phyloP scores from a whole-genome alignment of 2,113 vertebrate species.

The Axis porcinus region DNA sequence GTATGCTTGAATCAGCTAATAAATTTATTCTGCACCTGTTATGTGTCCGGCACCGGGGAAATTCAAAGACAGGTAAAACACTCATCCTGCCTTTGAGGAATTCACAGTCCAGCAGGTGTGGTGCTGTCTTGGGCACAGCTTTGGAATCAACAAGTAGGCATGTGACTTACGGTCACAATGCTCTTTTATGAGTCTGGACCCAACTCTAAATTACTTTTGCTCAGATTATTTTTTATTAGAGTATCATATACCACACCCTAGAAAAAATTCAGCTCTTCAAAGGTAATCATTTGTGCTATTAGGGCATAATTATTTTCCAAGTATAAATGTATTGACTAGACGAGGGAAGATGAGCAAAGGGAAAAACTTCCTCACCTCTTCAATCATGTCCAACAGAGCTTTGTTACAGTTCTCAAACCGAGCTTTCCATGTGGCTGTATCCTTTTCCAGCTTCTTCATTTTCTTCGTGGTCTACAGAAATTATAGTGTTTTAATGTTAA shows the following conservation, averaged over 20 bases:
- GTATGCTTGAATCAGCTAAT: neutral
- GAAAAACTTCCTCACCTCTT: slow-evolving; percentile 86
- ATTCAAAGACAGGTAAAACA: neutral
- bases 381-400: slow-evolving; percentile 94
- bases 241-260: neutral
- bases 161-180: neutral
- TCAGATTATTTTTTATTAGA: neutral
- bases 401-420: slow-evolving; percentile 98
- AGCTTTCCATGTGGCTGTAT: slow-evolving; percentile 92
- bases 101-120: neutral
- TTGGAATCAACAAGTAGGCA: neutral
- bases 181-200: neutral
- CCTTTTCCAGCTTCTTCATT: slow-evolving; percentile 96
- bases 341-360: neutral
- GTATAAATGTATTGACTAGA: neutral
- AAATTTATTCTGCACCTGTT: neutral
- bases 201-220: neutral
- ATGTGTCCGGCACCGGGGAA: neutral
- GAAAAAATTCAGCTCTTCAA: neutral
- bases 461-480: slow-evolving; percentile 92
- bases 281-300: neutral
- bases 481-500: slow-evolving; percentile 36
- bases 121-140: neutral
- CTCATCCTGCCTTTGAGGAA: neutral
- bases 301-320: neutral